phyloP scores from a whole-genome alignment of 2,113 vertebrate species.

The Mionectes macconnelli region DNA sequence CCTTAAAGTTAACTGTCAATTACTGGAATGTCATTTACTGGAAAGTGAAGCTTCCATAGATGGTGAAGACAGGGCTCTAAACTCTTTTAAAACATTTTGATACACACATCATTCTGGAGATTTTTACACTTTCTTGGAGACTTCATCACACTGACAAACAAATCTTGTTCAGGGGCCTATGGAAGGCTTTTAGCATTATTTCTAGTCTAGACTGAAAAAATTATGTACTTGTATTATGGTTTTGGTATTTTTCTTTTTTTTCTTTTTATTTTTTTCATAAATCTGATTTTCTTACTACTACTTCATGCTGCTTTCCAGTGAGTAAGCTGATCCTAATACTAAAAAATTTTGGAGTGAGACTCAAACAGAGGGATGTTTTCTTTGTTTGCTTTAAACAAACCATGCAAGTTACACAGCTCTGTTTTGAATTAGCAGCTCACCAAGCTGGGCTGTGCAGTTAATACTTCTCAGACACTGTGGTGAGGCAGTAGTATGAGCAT shows the following conservation, averaged over 20 bases:
- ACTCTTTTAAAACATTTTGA: not conserved
- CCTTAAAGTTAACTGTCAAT: not conserved
- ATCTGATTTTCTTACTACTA: not conserved
- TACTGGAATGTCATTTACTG: not conserved
- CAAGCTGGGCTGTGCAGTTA: not conserved
- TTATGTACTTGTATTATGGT: not conserved
- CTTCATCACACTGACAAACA: not conserved
- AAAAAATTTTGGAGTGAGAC: not conserved
- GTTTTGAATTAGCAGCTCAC: constrained; percentile 40
- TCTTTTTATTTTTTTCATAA: not conserved
- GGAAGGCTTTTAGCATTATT: not conserved
- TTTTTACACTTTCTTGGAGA: not conserved
- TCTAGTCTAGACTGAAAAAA: not conserved
- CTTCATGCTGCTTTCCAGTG: not conserved
- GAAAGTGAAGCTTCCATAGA: not conserved
- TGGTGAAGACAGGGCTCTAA: not conserved
- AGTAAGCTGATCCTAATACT: not conserved
- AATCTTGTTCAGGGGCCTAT: not conserved
- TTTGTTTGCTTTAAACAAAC: constrained; percentile 17
- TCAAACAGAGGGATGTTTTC: not conserved
- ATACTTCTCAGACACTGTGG: not conserved
- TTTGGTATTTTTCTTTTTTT: not conserved
- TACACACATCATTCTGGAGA: not conserved
- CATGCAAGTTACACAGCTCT: not conserved
- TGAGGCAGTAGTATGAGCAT: not conserved